Base-by-base conservation (phyloP, 2,113 vertebrate genomes). In the Paradisaea rubra region DNA sequence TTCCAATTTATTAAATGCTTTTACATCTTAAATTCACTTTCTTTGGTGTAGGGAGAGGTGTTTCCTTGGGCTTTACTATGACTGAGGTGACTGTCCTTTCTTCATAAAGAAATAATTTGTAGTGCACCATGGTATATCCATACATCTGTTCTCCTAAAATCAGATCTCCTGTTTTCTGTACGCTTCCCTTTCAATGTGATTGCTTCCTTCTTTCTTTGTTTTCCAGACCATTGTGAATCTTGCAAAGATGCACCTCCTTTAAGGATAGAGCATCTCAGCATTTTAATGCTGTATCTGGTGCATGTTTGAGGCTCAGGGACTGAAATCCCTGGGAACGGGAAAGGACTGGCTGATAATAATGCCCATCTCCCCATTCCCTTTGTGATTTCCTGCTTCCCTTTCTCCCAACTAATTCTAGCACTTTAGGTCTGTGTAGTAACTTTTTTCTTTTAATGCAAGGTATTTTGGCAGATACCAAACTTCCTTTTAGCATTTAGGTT, bases 1-100 rank as follows among this genome's bases (percentile, higher is more conserved):
- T 91, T 95, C 81, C 49, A 86, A 80, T 94, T 94, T 95, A 92
- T 92, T 92, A 66, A 89, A 70, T 68, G 33, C 59, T 89, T 92
- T 81, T 73, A n/a, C 25, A 63, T 61, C 87, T 89, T 92, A 47
- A 69, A 59, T 77, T 84, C 59, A 35, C 78, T 89, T 60, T 60
- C 81, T 94, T 91, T 87, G 89, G 81, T 95, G 89, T 88, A 82
- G 81, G 94, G 84, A 88, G 57, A 88, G 74, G 76, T 84, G 52
- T 89, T 93, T 94, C 31, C 49, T 84, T 89, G 89, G 84, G 63
- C 39, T 94, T 79, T 66, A 7, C 88, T 57, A 1, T 66, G 89
- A 44, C 63, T 54, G 70, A 71, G 78, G 61, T 95, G 78, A 44
- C 59, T 87, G 1, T 78, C 59, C 42, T 84, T 87, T 35, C 52